A percentile compares a stretch with the other conserved stretches of the same genome.
Evolutionary conservation across 1,140 invertebrate species (phyloP).

Genomic region (Mercenaria mercenaria): DNA sequence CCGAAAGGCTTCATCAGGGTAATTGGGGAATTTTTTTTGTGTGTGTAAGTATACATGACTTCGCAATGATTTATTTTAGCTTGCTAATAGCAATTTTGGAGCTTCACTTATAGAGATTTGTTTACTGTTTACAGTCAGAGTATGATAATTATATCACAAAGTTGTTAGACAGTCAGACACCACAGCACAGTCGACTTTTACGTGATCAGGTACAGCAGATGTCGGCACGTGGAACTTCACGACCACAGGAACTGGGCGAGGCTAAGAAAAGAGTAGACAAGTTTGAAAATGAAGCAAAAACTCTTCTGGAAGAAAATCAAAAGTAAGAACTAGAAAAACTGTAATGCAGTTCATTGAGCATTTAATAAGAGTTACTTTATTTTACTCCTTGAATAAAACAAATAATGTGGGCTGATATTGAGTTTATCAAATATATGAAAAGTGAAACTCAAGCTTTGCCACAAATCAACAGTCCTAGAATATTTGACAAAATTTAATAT

Average conservation of each 20-base stretch:
- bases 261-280: conserved; percentile 73
- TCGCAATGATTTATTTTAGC: too few species aligned
- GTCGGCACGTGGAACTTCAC: conserved; percentile 76
- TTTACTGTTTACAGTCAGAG: conserved; percentile 78
- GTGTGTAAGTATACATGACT: too few species aligned
- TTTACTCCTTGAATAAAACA: too few species aligned
- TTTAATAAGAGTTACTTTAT: neutral
- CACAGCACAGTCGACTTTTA: conserved; percentile 80
- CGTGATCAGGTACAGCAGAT: conserved; percentile 82
- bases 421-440: too few species aligned
- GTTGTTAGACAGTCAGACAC: conserved; percentile 81
- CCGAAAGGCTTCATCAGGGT: too few species aligned
- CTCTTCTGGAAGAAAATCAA: conserved; percentile 76
- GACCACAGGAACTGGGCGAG: conserved; percentile 75
- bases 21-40: too few species aligned
- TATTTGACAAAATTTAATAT: too few species aligned
- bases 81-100: too few species aligned
- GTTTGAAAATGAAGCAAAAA: conserved; percentile 76
- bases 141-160: conserved; percentile 84
- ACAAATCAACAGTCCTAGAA: too few species aligned
- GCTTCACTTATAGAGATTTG: too few species aligned
- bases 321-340: conserved; percentile 77
- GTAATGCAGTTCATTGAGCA: neutral
- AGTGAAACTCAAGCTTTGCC: too few species aligned
- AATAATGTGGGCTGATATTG: too few species aligned